Base-by-base conservation (phyloP, 2,888 invertebrate species). In the Euplexia lucipara region DNA sequence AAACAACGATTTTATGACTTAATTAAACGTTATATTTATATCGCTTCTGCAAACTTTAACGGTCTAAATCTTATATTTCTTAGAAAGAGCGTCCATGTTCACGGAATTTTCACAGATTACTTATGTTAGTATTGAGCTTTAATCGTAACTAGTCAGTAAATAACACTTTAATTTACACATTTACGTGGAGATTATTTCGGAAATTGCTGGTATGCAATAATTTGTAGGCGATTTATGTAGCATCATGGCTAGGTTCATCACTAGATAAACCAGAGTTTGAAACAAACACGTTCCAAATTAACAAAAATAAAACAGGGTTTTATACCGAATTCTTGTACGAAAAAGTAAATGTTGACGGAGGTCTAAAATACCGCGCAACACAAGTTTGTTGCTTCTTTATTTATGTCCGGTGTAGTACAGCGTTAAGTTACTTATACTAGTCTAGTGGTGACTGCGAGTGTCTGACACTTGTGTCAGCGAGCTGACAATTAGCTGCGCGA, bases 401-500 rank as follows among this genome's bases (percentile, higher is more conserved):
- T 81, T 76, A 74, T 62, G 70, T 7, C 35, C 76, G 7, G 42
- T 61, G 62, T 54, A 30, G 42, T 26, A 63, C 57, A 59, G 63
- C 45, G 75, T 67, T 75, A 67, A 75, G 64, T 75, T 78, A 76
- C 74, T 67, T 63, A 76, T 70, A 71, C 52, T 62, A 69, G 42
- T 66, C 67, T 75, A 71, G 75, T 78, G 78, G 75, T 71, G 72
- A 77, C 48, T 61, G 72, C 56, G 52, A 57, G 48, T 71, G 78
- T 77, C 66, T 63, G 72, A 78, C 63, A 81, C 73, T 70, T 59
- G 78, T 80, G 83, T 83, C 83, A 80, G 76, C 67, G 39, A 73
- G 77, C 81, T 84, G 85, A 85, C 85, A 84, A 81, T 78, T 81
- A 82, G 78, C 83, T 63, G 71, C 61, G 83, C 78, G 80, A 82